Percentiles rank a stretch among this genome's conserved stretches.
These are phyloP conservation scores for Psittacula echo DNA, from an alignment of 2,797 vertebrate genomes.

Conservation along the genomic window DNA sequence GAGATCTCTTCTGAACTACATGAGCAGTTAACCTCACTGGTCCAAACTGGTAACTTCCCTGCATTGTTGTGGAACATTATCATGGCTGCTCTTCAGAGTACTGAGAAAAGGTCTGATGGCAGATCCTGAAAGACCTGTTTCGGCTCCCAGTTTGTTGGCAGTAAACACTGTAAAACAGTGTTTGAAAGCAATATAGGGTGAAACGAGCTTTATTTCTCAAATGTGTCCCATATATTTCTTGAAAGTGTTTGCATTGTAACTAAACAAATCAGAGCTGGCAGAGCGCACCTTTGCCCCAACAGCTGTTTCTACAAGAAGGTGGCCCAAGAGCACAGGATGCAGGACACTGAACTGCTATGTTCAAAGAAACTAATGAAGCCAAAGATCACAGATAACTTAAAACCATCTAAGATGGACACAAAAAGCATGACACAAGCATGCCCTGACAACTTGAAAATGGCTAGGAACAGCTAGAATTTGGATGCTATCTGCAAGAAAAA, in stretches of 20 bases:
- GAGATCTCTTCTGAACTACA: neutral
- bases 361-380: neutral
- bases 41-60: neutral
- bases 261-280: neutral
- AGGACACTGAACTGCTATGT: neutral
- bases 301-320: neutral
- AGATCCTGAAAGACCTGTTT: neutral
- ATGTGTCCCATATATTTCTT: neutral
- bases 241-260: neutral
- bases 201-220: neutral
- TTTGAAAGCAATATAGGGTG: neutral
- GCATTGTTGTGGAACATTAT: neutral
- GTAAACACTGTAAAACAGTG: neutral
- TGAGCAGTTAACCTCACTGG: neutral
- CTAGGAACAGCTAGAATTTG: neutral
- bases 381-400: neutral
- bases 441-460: neutral
- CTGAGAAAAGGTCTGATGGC: neutral
- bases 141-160: neutral
- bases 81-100: neutral
- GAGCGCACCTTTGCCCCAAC: neutral
- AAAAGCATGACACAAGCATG: neutral
- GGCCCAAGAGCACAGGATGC: neutral
- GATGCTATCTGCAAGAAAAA: neutral
- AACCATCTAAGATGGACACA: neutral